Base-by-base conservation (phyloP, 2,888 invertebrate genomes). In the Agrochola macilenta region DNA sequence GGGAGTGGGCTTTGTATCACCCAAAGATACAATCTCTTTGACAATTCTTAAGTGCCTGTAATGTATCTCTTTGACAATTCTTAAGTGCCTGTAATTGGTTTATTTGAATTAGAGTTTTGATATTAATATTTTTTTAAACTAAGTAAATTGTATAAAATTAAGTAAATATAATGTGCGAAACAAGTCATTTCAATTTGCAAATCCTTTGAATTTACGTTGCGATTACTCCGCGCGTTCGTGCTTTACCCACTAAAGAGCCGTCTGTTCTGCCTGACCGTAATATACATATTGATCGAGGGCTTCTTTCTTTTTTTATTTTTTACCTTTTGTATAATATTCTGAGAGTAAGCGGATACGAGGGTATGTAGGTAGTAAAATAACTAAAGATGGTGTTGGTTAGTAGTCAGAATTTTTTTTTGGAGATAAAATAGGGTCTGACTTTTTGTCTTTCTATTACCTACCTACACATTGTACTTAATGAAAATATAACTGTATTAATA, bases 191-290 rank as follows among this genome's bases (percentile, higher is more conserved):
- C 7, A 20, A 52, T 52, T 52, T 58, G 14, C 2, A 14, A 14
- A 26, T 58, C 5, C 12, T n/a, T 12, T 11, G n/a, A 26, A 58
- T 57, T 57, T n/a, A 11, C n/a, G 0, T 14, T 5, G 7, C 26
- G 26, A 2, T 17, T 14, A 8, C 11, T 61, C 61, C 11, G 35
- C 23, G 12, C 26, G 30, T 68, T 30, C 0, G 23, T 23, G 2
- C 30, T 23, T 17, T 23, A 1, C 68, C 14, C 14, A 14, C 23
- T 52, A 76, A 63, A 66, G 57, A 78, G 79, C 73, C 54, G 64
- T 69, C 78, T 78, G 43, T 90, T 78, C 74, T 85, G 83, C 85
- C 71, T 81, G 69, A 79, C 52, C 71, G 81, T 78, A 84, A 83
- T 80, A 70, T 83, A 65, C 64, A 79, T 63, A 72, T 74, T 66